Conservation (phyloP, 92 coral and sea anemone species). For the Porites lobata region DNA sequence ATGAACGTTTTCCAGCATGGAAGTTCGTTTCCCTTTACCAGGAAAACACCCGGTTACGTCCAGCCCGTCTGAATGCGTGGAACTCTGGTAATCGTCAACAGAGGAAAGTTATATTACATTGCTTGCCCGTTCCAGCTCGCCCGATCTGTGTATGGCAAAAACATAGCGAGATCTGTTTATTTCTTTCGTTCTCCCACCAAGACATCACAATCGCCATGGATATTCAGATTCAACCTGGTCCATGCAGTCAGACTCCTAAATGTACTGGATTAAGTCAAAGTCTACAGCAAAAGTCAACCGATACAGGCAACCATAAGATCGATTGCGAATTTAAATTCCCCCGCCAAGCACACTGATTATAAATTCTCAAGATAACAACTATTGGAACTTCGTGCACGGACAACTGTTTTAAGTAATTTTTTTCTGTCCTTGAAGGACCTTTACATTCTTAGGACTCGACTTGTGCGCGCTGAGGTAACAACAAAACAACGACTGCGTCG, state of each 20-base stretch:
- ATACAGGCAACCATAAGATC: constrained; percentile 38
- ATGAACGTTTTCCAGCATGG: too few species aligned
- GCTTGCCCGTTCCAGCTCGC: too few species aligned
- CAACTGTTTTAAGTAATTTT: constrained; percentile 35
- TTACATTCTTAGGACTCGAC: constrained; percentile 36
- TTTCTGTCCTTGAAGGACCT: constrained; percentile 51
- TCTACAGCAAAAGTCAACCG: constrained; percentile 22
- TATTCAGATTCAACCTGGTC: constrained; percentile 30
- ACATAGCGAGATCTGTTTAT: constrained; percentile 43
- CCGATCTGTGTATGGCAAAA: constrained; percentile 19
- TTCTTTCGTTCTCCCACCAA: constrained; percentile 47
- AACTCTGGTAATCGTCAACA: too few species aligned
- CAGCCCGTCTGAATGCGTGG: too few species aligned
- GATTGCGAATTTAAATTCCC: constrained; percentile 40
- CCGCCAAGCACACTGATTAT: background rate
- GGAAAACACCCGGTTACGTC: too few species aligned
- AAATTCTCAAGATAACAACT: constrained; percentile 3
- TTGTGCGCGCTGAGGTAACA: constrained; percentile 46
- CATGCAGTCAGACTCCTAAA: constrained; percentile 25
- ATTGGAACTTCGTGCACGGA: constrained; percentile 6
- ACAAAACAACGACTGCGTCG: constrained; percentile 37
- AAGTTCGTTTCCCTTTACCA: too few species aligned
- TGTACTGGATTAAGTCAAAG: constrained; percentile 2
- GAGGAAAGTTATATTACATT: too few species aligned
- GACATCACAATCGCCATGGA: constrained; percentile 21